These are phyloP conservation scores for Cremastobaeus sp. DNA, from an alignment of 2,888 invertebrate species.

Conservation along the genomic window DNA sequence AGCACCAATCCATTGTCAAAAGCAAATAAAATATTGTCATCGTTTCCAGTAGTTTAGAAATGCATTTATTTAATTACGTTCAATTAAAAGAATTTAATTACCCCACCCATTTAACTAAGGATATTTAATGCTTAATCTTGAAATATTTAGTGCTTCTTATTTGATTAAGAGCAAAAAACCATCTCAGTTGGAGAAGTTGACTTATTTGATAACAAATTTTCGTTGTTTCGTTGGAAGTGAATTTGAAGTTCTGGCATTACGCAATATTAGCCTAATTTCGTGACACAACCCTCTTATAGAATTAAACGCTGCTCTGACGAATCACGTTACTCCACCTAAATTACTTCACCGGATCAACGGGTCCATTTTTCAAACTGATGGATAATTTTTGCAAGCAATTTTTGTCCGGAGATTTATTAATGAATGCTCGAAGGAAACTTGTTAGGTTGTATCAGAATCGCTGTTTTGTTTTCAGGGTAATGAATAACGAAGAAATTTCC, in stretches of 20 bases:
- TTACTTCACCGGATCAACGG: too few relatives aligned
- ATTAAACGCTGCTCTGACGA: constrained; percentile 19
- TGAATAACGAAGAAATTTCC: constrained; percentile 32
- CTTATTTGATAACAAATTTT: neutral
- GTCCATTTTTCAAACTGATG: constrained; percentile 6
- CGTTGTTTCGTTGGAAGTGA: neutral
- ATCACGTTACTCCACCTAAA: constrained; percentile 13
- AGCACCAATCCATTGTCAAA: too few relatives aligned
- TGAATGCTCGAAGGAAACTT: constrained; percentile 11
- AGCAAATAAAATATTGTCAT: too few relatives aligned
- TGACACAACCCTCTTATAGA: constrained; percentile 11
- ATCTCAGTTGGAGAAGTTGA: too few relatives aligned
- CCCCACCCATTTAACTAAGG: too few relatives aligned
- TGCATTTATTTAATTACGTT: too few relatives aligned
- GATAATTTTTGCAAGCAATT: constrained; percentile 23
- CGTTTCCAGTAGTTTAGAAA: too few relatives aligned
- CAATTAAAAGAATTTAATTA: too few relatives aligned
- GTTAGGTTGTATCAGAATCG: constrained; percentile 26
- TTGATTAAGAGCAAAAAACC: too few relatives aligned
- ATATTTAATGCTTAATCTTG: too few relatives aligned
- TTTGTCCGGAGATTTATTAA: constrained; percentile 35
- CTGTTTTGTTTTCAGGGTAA: constrained; percentile 20
- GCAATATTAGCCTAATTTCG: neutral
- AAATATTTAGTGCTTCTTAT: too few relatives aligned
- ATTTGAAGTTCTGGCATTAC: neutral